Evolutionary conservation across 2,113 vertebrate species (phyloP).

Genomic region (Protobothrops mucrosquamatus): DNA sequence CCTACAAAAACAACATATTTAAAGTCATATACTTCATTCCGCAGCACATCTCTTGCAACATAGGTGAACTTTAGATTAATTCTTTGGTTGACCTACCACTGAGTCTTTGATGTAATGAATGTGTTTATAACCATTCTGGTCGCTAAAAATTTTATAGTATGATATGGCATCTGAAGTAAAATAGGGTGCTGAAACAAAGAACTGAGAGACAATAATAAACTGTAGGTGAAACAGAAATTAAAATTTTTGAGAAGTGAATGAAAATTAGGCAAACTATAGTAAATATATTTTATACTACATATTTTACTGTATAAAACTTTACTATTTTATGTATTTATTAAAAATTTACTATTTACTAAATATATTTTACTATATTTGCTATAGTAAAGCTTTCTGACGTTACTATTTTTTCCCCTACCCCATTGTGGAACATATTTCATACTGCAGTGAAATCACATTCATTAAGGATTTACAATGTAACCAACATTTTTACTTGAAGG

Average conservation of each 20-base stretch:
- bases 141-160: conserved; percentile 96
- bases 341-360: background rate
- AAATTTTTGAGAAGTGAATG: conserved; percentile 16
- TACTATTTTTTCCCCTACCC: background rate
- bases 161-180: conserved; percentile 85
- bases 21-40: conserved; percentile 45
- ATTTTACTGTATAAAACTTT: background rate
- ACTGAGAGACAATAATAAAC: conserved; percentile 76
- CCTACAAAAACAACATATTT: conserved; percentile 71
- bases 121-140: conserved; percentile 90
- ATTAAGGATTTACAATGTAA: background rate
- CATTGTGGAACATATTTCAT: background rate
- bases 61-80: conserved; percentile 44
- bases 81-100: conserved; percentile 71
- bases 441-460: background rate
- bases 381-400: background rate
- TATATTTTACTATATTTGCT: background rate
- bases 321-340: background rate
- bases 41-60: conserved; percentile 48
- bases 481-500: background rate
- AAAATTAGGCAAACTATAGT: background rate
- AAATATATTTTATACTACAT: background rate
- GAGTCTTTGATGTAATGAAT: conserved; percentile 84
- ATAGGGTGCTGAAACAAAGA: conserved; percentile 81
- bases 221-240: conserved; percentile 28